phyloP scores from a whole-genome alignment of 2,797 vertebrate species.

The Erethizon dorsatum region DNA sequence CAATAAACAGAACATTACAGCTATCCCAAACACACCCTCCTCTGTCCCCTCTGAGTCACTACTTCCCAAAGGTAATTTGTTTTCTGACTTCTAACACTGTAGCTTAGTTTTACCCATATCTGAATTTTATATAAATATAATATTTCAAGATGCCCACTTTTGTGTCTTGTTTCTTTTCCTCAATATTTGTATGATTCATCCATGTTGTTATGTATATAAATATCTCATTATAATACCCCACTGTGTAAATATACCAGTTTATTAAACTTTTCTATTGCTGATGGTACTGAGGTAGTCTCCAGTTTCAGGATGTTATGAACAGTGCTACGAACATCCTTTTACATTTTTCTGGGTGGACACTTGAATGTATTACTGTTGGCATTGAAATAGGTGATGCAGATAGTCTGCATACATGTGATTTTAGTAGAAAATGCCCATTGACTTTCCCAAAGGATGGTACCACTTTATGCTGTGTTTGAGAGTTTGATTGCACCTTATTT shows the following conservation, averaged over 20 bases:
- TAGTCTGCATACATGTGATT: neutral
- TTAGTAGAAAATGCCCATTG: neutral
- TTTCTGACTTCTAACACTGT: neutral
- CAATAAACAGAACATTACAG: neutral
- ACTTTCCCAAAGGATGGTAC: neutral
- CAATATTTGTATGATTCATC: neutral
- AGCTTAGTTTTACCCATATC: neutral
- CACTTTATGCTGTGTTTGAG: neutral
- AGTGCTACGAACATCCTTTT: neutral
- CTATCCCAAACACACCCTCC: neutral
- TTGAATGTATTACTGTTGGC: neutral
- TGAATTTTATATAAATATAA: neutral
- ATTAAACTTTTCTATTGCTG: neutral
- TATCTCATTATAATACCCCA: neutral
- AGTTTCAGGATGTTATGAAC: neutral
- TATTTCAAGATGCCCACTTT: neutral
- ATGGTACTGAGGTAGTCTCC: neutral
- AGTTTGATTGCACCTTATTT: neutral
- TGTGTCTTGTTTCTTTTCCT: slow-evolving; percentile 25
- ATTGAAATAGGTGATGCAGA: neutral
- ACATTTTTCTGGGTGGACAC: neutral
- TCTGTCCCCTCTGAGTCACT: neutral
- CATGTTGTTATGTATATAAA: neutral
- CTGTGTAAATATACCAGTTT: neutral
- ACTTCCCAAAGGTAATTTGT: neutral